Evolutionary conservation across 2,797 vertebrate genomes (phyloP).

Genomic region (Myotis pilosus): DNA sequence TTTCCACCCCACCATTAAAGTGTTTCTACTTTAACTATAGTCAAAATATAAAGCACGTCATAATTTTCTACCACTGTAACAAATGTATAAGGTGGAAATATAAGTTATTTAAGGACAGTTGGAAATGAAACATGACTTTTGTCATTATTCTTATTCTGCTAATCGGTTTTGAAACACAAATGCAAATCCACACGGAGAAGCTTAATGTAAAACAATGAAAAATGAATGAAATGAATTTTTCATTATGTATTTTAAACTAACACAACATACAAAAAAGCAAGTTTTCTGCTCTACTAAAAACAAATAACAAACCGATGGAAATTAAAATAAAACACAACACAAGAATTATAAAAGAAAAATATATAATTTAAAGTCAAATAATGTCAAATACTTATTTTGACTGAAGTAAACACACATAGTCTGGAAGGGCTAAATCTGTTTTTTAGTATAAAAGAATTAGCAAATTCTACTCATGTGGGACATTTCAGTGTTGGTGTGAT

Average conservation of each 20-base stretch:
- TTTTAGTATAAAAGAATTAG: constrained; percentile 35
- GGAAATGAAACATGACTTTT: constrained; percentile 61
- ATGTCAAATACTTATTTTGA: neutral
- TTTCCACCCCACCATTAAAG: constrained; percentile 48
- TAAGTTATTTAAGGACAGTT: constrained; percentile 31
- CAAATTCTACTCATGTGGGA: neutral
- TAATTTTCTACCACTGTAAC: constrained; percentile 10
- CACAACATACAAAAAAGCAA: neutral
- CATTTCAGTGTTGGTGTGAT: neutral
- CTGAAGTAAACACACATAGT: neutral
- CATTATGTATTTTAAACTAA: constrained; percentile 46
- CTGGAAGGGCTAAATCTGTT: neutral
- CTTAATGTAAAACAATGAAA: constrained; percentile 58
- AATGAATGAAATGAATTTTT: constrained; percentile 57
- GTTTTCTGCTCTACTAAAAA: constrained; percentile 42
- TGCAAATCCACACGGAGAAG: constrained; percentile 35
- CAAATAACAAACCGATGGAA: constrained; percentile 16
- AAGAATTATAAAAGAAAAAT: constrained; percentile 31
- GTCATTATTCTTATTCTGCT: constrained; percentile 34
- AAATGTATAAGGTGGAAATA: constrained; percentile 17
- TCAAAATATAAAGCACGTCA: neutral
- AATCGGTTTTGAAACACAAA: constrained; percentile 65
- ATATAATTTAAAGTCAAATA: constrained; percentile 47
- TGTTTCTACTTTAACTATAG: constrained; percentile 41
- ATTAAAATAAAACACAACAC: neutral